phyloP scores from a whole-genome alignment of 2,113 vertebrate genomes.

The Callithrix jacchus region DNA sequence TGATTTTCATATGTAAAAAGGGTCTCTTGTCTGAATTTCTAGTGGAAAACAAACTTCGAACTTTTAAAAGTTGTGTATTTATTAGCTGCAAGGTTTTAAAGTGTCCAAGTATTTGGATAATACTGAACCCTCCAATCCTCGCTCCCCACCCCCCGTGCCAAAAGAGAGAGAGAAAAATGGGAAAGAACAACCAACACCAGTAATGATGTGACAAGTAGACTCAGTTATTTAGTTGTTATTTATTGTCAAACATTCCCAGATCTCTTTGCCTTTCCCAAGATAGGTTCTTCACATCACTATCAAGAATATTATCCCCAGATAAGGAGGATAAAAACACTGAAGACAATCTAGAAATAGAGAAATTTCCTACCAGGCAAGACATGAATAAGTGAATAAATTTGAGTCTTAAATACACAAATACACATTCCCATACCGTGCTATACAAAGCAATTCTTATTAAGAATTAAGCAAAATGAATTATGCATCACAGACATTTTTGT shows the following conservation, averaged over 20 bases:
- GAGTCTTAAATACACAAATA: conserved; percentile 39
- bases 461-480: conserved; percentile 16
- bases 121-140: not conserved
- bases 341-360: not conserved
- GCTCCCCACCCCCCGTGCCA: fast-evolving
- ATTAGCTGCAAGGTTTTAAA: conserved; percentile 35
- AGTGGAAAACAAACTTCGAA: conserved; percentile 32
- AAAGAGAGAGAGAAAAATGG: not conserved
- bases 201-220: not conserved
- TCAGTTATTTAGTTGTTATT: not conserved
- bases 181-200: not conserved
- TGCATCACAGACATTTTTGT: conserved; percentile 16
- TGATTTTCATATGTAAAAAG: conserved; percentile 12
- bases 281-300: not conserved
- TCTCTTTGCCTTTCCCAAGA: not conserved
- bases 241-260: not conserved
- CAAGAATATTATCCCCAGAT: conserved; percentile 16
- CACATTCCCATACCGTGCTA: not conserved
- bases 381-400: not conserved
- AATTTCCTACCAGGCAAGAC: conserved; percentile 10
- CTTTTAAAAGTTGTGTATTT: not conserved
- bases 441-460: conserved; percentile 37
- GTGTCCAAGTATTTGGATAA: not conserved
- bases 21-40: not conserved
- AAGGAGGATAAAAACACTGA: conserved; percentile 32